Evolutionary conservation across 2,113 vertebrate species (phyloP), one percentile per base, ranked within the genome.

Genomic region (Xenus cinereus): DNA sequence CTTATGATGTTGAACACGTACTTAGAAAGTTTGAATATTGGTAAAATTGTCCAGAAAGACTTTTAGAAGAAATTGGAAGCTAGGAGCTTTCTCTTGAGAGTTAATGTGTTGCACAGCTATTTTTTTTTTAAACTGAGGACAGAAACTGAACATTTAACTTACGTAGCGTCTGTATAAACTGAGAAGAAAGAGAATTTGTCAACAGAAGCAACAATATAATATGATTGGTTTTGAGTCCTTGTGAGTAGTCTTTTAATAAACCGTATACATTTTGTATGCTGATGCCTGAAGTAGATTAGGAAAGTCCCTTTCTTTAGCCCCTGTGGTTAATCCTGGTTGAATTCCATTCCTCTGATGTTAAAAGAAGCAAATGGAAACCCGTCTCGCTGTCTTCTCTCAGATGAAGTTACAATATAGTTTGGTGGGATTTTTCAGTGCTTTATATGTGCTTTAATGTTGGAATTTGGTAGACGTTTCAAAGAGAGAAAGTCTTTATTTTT

Each of bases 271-370:
- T 79, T 75, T 79, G 45, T 56, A 2, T n/a, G 54, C 37, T n/a
- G 50, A 53, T 89, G 66, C 41, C 54, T 91, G n/a, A 41, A 76
- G 37, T 11, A 84, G 73, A 64, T 90, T 48, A 93, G 60, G 17
- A 54, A 26, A 51, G 32, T 35, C 54, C 43, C 51, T 87, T 90
- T 84, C 87, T 75, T 92, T 17, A 67, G 69, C 43, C 46, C 54
- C 41, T 67, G 27, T 90, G 89, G 20, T 89, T 96, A 89, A 87
- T 87, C 89, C 81, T 71, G 50, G 12, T 92, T 89, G 80, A 95
- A 94, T 97, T 94, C 73, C 69, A 60, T 75, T 94, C 80, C 62
- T 91, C 57, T 91, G 69, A 84, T 92, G 77, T 87, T 87, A 72
- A 81, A 74, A 79, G 60, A 81, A 78, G 77, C 77, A 78, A 89